These are phyloP conservation scores for Coenobita brevimanus DNA, from an alignment of 1,140 invertebrate species.

Conservation along the genomic window DNA sequence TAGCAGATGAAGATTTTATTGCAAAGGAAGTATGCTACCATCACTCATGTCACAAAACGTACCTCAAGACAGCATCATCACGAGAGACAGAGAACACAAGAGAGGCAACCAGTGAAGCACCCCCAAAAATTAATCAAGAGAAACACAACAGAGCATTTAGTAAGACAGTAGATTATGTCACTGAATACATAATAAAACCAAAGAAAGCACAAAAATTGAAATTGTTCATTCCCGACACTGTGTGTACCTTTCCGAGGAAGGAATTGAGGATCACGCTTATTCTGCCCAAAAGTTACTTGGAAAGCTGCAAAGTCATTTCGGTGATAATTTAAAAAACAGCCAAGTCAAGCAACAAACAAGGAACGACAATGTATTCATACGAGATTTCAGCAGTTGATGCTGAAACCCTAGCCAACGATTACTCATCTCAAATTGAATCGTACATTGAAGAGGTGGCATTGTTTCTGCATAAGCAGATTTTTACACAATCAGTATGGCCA, in stretches of 20 bases:
- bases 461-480: no score
- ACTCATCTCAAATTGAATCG: no score
- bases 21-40: conserved; percentile 29
- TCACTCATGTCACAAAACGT: conserved; percentile 20
- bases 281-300: conserved; percentile 19
- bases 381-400: no score
- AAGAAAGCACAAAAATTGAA: conserved; percentile 24
- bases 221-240: conserved; percentile 7
- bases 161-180: conserved; percentile 8
- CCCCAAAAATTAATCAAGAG: conserved; percentile 12
- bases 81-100: conserved; percentile 15
- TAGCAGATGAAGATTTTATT: background rate
- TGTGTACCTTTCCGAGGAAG: conserved; percentile 5
- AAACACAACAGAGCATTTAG: conserved; percentile 18
- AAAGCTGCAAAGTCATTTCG: no score
- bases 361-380: no score
- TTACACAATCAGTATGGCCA: no score
- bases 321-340: no score
- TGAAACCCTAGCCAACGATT: no score
- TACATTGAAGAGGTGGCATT: no score
- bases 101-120: conserved; percentile 19
- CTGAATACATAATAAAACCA: conserved; percentile 17
- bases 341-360: no score
- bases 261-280: conserved; percentile 23
- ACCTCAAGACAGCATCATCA: conserved; percentile 26